phyloP scores from a whole-genome alignment of 2,797 vertebrate species.

The Aplochiton taeniatus region DNA sequence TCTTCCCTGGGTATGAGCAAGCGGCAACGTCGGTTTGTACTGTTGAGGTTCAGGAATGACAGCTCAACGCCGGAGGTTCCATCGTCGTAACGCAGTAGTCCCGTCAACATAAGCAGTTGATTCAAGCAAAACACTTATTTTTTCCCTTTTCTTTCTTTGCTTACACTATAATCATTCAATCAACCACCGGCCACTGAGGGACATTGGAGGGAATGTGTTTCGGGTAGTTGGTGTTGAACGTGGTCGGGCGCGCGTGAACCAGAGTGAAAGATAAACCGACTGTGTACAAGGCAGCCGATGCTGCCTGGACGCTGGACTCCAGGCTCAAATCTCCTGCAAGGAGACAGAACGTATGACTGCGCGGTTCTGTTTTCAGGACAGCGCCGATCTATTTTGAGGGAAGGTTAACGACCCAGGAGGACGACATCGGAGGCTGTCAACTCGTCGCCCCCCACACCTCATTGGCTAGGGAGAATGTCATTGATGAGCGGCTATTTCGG shows the following conservation, averaged over 20 bases:
- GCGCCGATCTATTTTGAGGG: conserved; percentile 67
- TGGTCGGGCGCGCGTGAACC: too few relatives aligned
- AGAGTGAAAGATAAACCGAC: conserved; percentile 3
- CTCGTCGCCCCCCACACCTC: conserved; percentile 58
- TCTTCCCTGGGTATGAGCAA: neutral
- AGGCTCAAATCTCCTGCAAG: conserved; percentile 33
- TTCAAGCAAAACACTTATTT: conserved; percentile 11
- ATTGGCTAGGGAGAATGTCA: conserved; percentile 55
- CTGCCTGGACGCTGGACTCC: conserved; percentile 13
- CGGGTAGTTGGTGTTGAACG: too few relatives aligned
- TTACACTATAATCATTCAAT: conserved; percentile 3
- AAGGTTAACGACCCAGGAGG: conserved; percentile 65
- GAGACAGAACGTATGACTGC: conserved; percentile 51
- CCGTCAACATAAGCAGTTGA: conserved; percentile 2
- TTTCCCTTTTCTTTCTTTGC: too few relatives aligned
- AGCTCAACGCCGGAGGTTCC: neutral
- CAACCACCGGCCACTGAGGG: too few relatives aligned
- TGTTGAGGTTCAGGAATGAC: neutral
- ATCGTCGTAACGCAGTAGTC: neutral
- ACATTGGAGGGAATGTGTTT: too few relatives aligned
- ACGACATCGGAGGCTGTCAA: conserved; percentile 67
- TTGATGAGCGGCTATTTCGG: conserved; percentile 56
- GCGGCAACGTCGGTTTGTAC: neutral
- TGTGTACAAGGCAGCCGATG: conserved; percentile 7
- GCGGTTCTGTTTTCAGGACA: conserved; percentile 59